These are phyloP conservation scores for Pseudoatta argentina DNA, from an alignment of 1,140 invertebrate genomes.

Conservation along the genomic window DNA sequence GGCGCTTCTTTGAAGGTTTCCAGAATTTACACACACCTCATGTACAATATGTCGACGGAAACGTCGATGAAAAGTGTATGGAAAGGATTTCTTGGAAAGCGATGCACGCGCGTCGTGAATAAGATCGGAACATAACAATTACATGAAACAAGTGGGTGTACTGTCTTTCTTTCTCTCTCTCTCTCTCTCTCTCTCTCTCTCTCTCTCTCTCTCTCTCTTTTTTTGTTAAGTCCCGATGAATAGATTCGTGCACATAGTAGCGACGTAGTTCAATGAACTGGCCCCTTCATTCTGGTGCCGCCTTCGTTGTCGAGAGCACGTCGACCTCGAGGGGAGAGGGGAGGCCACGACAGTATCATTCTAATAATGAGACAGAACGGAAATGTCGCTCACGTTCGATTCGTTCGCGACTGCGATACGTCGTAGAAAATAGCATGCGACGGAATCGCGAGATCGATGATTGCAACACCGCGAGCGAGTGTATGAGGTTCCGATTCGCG, in stretches of 20 bases:
- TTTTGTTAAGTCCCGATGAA: background rate
- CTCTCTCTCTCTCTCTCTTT: too few species aligned
- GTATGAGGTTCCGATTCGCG: slow-evolving; percentile 1
- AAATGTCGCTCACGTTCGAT: slow-evolving; percentile 54
- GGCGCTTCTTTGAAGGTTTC: background rate
- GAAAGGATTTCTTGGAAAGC: slow-evolving; percentile 51
- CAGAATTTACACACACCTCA: background rate
- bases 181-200: too few species aligned
- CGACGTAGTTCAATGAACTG: background rate
- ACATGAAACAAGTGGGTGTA: slow-evolving; percentile 56
- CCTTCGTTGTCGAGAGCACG: slow-evolving; percentile 45
- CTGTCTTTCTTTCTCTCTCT: background rate
- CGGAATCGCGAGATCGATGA: slow-evolving; percentile 37
- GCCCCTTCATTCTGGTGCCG: background rate
- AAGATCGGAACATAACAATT: slow-evolving; percentile 64
- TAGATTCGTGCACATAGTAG: slow-evolving; percentile 11
- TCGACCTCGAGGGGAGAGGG: slow-evolving; percentile 37
- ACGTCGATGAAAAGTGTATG: slow-evolving; percentile 34
- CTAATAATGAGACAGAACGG: slow-evolving; percentile 62
- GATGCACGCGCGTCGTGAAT: slow-evolving; percentile 49
- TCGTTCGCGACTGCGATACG: slow-evolving; percentile 13
- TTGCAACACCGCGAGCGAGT: background rate
- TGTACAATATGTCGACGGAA: background rate
- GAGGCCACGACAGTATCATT: slow-evolving; percentile 28
- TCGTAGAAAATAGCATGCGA: slow-evolving; percentile 30